Evolutionary conservation across 1,140 invertebrate genomes (phyloP).

Genomic region (Saccostrea cuccullata): DNA sequence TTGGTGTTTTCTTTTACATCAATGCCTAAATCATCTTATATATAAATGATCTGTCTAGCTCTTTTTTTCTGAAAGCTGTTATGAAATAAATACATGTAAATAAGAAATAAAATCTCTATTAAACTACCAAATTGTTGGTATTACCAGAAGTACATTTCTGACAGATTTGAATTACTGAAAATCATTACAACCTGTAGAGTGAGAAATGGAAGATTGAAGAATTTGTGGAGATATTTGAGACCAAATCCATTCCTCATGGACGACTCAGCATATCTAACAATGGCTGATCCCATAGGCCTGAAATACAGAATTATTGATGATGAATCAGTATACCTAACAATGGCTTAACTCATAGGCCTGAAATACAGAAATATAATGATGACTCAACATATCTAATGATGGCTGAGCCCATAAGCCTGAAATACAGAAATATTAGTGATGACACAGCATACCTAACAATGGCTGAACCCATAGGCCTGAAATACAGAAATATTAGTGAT

Average conservation of each 20-base stretch:
- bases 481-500: not conserved
- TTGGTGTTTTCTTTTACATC: too few species aligned
- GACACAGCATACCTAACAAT: slow-evolving; percentile 93
- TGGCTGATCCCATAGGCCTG: slow-evolving; percentile 81
- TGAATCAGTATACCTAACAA: slow-evolving; percentile 92
- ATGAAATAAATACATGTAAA: too few species aligned
- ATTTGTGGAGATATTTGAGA: slow-evolving; percentile 94
- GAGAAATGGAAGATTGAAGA: slow-evolving; percentile 97
- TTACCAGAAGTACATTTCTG: too few species aligned
- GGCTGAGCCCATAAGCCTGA: slow-evolving; percentile 78
- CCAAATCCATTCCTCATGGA: slow-evolving; percentile 99
- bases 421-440: slow-evolving; percentile 79
- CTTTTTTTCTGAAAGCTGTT: too few species aligned
- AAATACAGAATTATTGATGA: slow-evolving; percentile 79
- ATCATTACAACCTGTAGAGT: slow-evolving; percentile 88
- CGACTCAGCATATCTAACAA: slow-evolving; percentile 92
- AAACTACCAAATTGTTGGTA: too few species aligned
- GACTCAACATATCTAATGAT: slow-evolving; percentile 75
- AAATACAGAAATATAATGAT: not conserved
- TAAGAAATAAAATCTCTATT: too few species aligned
- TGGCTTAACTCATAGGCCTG: slow-evolving; percentile 80
- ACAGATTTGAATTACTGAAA: too few species aligned
- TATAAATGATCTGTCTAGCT: too few species aligned
- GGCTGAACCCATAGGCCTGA: slow-evolving; percentile 80
- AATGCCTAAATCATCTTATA: too few species aligned